Evolutionary conservation across 2,113 vertebrate genomes (phyloP), one percentile per base, ranked within the genome.

Genomic region (Eidolon helvum): DNA sequence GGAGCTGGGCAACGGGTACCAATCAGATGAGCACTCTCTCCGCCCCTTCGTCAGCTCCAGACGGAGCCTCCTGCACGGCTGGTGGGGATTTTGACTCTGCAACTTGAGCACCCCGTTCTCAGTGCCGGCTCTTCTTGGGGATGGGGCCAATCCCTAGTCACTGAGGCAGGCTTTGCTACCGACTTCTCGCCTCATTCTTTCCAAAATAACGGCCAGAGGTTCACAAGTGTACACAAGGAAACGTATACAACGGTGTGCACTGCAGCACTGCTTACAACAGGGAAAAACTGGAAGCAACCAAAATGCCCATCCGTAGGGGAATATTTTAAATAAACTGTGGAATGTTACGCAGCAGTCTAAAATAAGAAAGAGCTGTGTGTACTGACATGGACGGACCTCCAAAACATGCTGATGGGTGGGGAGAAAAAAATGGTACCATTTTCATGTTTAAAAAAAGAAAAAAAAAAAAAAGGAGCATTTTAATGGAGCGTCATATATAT

Each of bases 391-490:
- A 97, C 82, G 14, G 82, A 91, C 83, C 91, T 89, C 89, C 35
- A 94, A 96, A 86, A 93, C 97, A 97, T 97, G 97, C 96, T 86
- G 94, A 92, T 96, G 94, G 50, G 80, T 74, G 57, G 33, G 19
- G n/a, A 19, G 2, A 0, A 1, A 40, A 61, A 40, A 48, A 78
- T 84, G 93, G 92, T 94, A 96, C 89, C 95, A 92, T 77, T 91
- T 80, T 50, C 45, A 87, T n/a, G 68, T 75, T 61, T 66, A 48
- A 72, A 65, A 94, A 96, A 96, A 80, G 7, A 4, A 30, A 50
- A 91, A 65, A 28, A 88, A 91, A 86, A 88, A 91, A 86, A 80
- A 72, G 43, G n/a, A 43, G 12, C 78, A 38, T 33, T 74, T 66
- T 72, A 22, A 75, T 53, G 74, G n/a, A 82, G 71, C 35, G 28